A percentile compares a stretch with the other conserved stretches of the same genome.
Evolutionary conservation across 2,888 invertebrate genomes (phyloP).

Genomic region (Horisme vitalbata): DNA sequence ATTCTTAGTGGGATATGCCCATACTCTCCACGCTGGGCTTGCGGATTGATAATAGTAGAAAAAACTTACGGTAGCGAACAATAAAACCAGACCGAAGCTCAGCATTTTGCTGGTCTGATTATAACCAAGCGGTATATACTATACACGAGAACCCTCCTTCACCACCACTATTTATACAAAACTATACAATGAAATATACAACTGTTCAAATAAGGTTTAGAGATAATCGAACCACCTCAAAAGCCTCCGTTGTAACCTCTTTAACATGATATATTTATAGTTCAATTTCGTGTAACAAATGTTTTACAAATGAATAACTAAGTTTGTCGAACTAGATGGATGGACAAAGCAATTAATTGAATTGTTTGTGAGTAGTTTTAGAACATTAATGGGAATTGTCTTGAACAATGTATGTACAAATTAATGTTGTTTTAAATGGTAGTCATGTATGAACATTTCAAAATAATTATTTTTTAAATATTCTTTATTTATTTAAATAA

Average conservation of each 20-base stretch:
- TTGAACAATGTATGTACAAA: slow-evolving; percentile 54
- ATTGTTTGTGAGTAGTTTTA: slow-evolving; percentile 48
- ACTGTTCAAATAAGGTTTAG: slow-evolving; percentile 53
- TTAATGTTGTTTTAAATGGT: slow-evolving; percentile 36
- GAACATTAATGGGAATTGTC: slow-evolving; percentile 46
- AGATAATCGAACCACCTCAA: slow-evolving; percentile 27
- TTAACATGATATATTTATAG: slow-evolving; percentile 10
- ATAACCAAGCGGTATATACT: slow-evolving; percentile 73
- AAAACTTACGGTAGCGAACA: slow-evolving; percentile 64
- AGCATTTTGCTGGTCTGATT: slow-evolving; percentile 67
- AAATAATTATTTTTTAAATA: neutral
- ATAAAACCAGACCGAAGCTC: slow-evolving; percentile 61
- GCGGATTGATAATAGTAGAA: neutral
- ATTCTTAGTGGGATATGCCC: no score
- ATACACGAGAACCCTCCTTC: slow-evolving; percentile 54
- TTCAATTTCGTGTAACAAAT: slow-evolving; percentile 20
- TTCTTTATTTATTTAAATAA: no score
- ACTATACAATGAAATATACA: slow-evolving; percentile 48
- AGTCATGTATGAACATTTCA: slow-evolving; percentile 50
- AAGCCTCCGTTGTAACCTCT: neutral
- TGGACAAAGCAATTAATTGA: slow-evolving; percentile 62
- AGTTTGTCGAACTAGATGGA: slow-evolving; percentile 33
- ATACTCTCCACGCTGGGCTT: no score
- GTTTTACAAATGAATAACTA: slow-evolving; percentile 6
- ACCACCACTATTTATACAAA: slow-evolving; percentile 64